phyloP scores from a whole-genome alignment of 2,113 vertebrate genomes.

The Meriones unguiculatus region DNA sequence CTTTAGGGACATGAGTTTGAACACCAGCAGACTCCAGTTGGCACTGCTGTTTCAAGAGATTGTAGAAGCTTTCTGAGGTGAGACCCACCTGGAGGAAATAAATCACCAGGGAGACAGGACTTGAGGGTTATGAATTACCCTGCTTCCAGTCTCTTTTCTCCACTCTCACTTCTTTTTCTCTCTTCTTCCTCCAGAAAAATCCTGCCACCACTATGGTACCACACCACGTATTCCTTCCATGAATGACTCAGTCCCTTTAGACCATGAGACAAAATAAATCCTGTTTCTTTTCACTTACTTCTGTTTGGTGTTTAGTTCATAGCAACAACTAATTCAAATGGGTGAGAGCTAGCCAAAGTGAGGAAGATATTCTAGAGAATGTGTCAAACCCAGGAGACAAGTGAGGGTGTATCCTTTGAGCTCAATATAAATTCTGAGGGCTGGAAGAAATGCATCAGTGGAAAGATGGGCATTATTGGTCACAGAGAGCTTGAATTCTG shows the following conservation, averaged over 20 bases:
- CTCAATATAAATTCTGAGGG: neutral
- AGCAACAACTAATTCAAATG: no score
- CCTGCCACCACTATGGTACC: neutral
- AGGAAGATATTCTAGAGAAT: neutral
- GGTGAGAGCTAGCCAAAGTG: neutral
- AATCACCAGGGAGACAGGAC: neutral
- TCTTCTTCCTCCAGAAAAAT: neutral
- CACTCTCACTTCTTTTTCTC: neutral
- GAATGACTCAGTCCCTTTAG: neutral
- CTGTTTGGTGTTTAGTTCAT: neutral
- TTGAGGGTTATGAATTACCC: neutral
- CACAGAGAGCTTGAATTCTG: neutral
- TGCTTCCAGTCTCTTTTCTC: neutral
- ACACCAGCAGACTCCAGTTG: neutral
- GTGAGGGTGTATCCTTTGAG: neutral
- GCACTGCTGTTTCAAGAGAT: neutral
- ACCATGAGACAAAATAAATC: neutral
- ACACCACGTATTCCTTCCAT: neutral
- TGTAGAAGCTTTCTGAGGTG: neutral
- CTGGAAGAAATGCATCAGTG: neutral
- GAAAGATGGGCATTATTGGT: neutral
- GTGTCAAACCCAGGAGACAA: neutral
- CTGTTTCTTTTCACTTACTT: neutral
- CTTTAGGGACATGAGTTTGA: neutral
- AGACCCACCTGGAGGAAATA: neutral